These are phyloP conservation scores for Cephus cinctus DNA, from an alignment of 1,140 invertebrate species.

Conservation along the genomic window DNA sequence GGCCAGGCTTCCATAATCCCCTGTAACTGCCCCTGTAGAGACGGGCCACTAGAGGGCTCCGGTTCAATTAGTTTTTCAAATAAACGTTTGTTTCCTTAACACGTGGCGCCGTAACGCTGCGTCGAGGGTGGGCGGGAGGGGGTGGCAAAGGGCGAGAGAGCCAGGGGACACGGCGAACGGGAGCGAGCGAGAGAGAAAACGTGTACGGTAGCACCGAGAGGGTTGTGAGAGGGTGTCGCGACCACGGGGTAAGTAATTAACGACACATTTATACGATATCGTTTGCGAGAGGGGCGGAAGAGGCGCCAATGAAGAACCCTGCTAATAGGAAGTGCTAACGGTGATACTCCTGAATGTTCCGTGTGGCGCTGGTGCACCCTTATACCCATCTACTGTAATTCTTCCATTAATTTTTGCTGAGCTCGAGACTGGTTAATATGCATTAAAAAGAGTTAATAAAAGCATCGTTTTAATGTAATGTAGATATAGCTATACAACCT, in stretches of 20 bases:
- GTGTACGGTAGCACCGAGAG: too few relatives aligned
- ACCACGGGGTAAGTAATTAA: conserved; percentile 49
- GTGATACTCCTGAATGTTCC: conserved; percentile 49
- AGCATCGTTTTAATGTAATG: conserved; percentile 9
- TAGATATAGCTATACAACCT: not conserved
- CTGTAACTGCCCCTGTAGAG: too few relatives aligned
- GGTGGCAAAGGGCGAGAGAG: conserved; percentile 15
- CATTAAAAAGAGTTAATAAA: conserved; percentile 39
- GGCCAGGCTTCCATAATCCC: too few relatives aligned
- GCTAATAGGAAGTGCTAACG: conserved; percentile 52
- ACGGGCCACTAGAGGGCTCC: conserved; percentile 13
- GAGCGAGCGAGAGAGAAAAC: too few relatives aligned
- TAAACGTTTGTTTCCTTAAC: conserved; percentile 29
- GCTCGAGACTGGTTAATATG: conserved; percentile 51
- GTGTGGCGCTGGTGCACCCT: conserved; percentile 16
- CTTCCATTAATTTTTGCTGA: conserved; percentile 54
- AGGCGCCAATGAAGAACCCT: conserved; percentile 47
- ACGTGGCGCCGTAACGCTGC: conserved; percentile 18
- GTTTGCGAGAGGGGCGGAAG: conserved; percentile 35
- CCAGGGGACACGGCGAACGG: conserved; percentile 16
- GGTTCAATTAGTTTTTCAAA: conserved; percentile 32
- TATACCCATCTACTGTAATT: conserved; percentile 35
- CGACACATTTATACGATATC: conserved; percentile 52
- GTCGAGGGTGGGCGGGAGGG: conserved; percentile 26
- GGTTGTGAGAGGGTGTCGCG: conserved; percentile 11